phyloP scores from a whole-genome alignment of 2,888 invertebrate genomes.

The Chelonus formosanus region DNA sequence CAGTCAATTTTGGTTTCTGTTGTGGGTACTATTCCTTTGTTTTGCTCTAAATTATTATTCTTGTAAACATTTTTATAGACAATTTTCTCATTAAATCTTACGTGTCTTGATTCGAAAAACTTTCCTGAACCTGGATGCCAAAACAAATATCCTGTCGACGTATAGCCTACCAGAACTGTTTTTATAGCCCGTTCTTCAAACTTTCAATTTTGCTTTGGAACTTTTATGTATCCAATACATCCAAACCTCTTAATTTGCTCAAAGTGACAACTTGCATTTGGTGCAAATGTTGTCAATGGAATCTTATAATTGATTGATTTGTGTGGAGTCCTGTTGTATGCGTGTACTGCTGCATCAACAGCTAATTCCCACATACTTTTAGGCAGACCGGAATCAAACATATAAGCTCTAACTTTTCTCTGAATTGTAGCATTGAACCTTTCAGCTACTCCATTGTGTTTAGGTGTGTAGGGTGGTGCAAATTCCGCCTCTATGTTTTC shows the following conservation, averaged over 20 bases:
- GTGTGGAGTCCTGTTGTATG: conserved; percentile 34
- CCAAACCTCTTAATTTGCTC: conserved; percentile 36
- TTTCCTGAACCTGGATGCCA: conserved; percentile 37
- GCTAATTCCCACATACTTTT: conserved; percentile 45
- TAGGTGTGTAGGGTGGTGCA: conserved; percentile 32
- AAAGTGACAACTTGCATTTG: conserved; percentile 34
- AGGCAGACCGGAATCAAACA: conserved; percentile 37
- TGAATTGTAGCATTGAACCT: conserved; percentile 39
- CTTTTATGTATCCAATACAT: conserved; percentile 38
- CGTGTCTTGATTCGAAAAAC: conserved; percentile 37
- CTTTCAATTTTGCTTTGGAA: conserved; percentile 34
- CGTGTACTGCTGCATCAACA: conserved; percentile 29
- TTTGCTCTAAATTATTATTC: conserved; percentile 13
- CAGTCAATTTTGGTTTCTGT: background rate
- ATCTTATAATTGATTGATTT: conserved; percentile 33
- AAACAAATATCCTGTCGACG: conserved; percentile 28
- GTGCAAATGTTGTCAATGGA: conserved; percentile 32
- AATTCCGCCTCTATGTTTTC: conserved; percentile 31
- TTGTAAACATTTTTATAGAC: conserved; percentile 34
- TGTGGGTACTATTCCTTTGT: background rate
- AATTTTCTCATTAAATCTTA: conserved; percentile 35
- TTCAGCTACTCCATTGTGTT: conserved; percentile 38
- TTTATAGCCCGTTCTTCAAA: conserved; percentile 25
- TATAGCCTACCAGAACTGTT: conserved; percentile 35
- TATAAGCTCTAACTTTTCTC: conserved; percentile 34